Percentiles rank a stretch among this genome's conserved stretches.
phyloP scores from a whole-genome alignment of 2,888 invertebrate species.

The Dryobota labecula region DNA sequence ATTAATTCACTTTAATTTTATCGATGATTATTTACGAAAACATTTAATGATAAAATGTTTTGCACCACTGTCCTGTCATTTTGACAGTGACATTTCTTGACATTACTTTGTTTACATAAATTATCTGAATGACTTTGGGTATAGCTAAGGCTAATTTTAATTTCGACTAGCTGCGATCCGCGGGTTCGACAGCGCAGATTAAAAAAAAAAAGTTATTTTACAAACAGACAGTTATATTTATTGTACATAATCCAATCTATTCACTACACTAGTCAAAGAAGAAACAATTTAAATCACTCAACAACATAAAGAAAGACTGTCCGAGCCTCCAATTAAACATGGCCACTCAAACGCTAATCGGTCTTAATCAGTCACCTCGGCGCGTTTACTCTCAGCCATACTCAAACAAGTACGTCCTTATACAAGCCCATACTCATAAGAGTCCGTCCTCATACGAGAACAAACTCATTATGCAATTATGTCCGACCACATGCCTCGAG shows the following conservation, averaged over 20 bases:
- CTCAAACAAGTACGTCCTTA: constrained; percentile 65
- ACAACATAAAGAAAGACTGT: constrained; percentile 10
- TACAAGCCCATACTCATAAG: constrained; percentile 52
- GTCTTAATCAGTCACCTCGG: constrained; percentile 82
- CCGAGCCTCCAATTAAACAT: constrained; percentile 35
- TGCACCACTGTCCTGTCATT: no score
- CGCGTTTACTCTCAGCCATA: constrained; percentile 71
- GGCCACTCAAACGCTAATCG: constrained; percentile 75
- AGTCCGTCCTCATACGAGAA: constrained; percentile 56
- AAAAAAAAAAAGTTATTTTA: no score
- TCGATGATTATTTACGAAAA: no score
- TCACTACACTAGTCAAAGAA: neutral
- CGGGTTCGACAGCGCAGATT: no score
- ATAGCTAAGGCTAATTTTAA: no score
- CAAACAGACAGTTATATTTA: neutral
- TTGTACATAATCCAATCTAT: neutral
- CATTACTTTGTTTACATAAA: no score
- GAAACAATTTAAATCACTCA: neutral
- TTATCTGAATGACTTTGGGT: no score
- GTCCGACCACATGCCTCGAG: constrained; percentile 46
- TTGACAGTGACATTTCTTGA: no score
- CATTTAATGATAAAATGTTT: no score
- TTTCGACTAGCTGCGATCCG: no score
- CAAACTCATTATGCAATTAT: constrained; percentile 75
- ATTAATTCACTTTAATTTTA: no score